Evolutionary conservation across 2,113 vertebrate species (phyloP).

Genomic region (Indicator indicator): DNA sequence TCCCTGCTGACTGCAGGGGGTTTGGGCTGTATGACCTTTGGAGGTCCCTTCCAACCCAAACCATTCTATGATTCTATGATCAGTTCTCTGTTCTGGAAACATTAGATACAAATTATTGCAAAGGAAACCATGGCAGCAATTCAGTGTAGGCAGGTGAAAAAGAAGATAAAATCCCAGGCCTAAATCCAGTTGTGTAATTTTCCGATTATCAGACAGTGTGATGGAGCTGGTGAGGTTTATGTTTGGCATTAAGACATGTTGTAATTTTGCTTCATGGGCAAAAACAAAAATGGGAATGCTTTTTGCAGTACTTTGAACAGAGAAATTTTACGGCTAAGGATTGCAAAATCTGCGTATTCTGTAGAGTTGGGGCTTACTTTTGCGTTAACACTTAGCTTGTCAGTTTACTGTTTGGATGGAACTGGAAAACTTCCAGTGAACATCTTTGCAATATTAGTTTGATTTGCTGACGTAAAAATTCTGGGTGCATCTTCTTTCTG

Average conservation of each 20-base stretch:
- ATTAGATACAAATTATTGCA: too few relatives aligned
- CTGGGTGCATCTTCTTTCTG: background rate
- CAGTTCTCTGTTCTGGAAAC: too few relatives aligned
- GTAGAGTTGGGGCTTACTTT: background rate
- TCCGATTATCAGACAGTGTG: background rate
- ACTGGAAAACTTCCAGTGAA: background rate
- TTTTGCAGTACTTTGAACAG: background rate
- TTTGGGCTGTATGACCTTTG: too few relatives aligned
- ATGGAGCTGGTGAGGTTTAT: background rate
- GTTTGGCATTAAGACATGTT: background rate
- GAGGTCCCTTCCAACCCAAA: too few relatives aligned
- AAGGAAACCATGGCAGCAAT: too few relatives aligned
- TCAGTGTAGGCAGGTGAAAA: background rate
- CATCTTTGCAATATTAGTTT: background rate
- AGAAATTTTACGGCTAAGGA: background rate
- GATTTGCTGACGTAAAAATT: conserved; percentile 2
- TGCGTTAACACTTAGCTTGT: background rate
- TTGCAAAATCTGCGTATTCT: background rate
- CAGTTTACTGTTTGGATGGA: background rate
- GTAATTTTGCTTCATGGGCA: background rate
- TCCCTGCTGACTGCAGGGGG: too few relatives aligned
- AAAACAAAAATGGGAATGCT: background rate
- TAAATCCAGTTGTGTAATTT: background rate
- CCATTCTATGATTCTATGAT: too few relatives aligned
- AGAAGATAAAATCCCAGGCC: background rate